A percentile compares a stretch with the other conserved stretches of the same genome.
phyloP scores from a whole-genome alignment of 2,113 vertebrate genomes.

The Peromyscus californicus region DNA sequence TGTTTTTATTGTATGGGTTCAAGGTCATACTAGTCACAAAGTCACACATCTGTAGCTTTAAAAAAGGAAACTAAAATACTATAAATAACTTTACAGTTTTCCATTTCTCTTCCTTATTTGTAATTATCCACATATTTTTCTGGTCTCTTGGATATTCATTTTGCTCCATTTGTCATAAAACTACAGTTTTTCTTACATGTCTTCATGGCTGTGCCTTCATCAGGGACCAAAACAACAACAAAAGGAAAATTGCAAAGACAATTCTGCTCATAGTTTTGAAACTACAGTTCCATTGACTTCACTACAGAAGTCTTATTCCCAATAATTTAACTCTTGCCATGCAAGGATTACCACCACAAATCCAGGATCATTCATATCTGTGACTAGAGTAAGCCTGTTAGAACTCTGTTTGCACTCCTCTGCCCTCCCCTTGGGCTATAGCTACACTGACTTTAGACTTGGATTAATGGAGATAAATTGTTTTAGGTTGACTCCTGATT shows the following conservation, averaged over 20 bases:
- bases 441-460: neutral
- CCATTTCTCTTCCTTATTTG: neutral
- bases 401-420: neutral
- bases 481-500: neutral
- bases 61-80: neutral
- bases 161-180: neutral
- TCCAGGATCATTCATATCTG: neutral
- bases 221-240: neutral
- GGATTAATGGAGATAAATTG: neutral
- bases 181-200: neutral
- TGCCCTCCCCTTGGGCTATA: neutral
- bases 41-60: neutral
- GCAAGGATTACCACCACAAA: neutral
- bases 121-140: neutral
- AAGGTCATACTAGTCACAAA: conserved; percentile 28
- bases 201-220: neutral
- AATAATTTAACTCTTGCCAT: neutral
- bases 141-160: neutral
- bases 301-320: neutral
- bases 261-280: neutral
- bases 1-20: conserved; percentile 37
- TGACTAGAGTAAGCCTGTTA: neutral
- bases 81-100: conserved; percentile 4
- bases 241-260: neutral
- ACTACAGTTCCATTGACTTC: fast-evolving